phyloP scores from a whole-genome alignment of 2,888 invertebrate species.

The Monochamus alternatus region DNA sequence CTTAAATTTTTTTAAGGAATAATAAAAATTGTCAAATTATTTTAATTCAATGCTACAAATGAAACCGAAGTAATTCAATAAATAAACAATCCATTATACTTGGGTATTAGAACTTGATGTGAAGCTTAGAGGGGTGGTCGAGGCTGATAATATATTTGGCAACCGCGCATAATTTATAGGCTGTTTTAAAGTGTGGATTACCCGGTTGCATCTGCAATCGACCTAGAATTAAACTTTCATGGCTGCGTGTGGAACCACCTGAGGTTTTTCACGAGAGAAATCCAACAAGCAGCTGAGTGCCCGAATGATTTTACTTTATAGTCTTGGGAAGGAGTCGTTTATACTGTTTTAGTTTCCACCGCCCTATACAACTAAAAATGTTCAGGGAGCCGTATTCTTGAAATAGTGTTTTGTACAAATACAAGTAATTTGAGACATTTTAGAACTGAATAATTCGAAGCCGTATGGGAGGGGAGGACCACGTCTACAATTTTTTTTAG shows the following conservation, averaged over 20 bases:
- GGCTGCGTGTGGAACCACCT: constrained; percentile 53
- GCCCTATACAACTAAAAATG: background rate
- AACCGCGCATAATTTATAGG: constrained; percentile 53
- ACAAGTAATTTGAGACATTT: no score
- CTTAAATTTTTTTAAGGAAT: no score
- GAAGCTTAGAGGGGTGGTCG: constrained; percentile 27
- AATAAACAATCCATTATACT: background rate
- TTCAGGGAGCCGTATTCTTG: no score
- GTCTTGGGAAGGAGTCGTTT: constrained; percentile 30
- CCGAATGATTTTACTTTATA: constrained; percentile 44
- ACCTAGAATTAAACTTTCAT: constrained; percentile 57
- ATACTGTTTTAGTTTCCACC: constrained; percentile 21
- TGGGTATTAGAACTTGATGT: constrained; percentile 16
- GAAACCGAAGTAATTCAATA: background rate
- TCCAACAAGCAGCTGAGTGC: constrained; percentile 45
- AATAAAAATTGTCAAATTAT: no score
- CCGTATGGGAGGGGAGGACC: no score
- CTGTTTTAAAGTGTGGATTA: constrained; percentile 53
- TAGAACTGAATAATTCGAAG: no score
- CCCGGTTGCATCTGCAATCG: constrained; percentile 51
- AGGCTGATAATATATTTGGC: constrained; percentile 41
- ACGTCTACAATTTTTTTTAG: no score
- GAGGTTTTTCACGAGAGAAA: constrained; percentile 52
- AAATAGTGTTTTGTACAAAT: no score
- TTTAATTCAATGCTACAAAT: no score